These are phyloP conservation scores for Sesamia inferens DNA, from an alignment of 2,888 invertebrate species.

Conservation along the genomic window DNA sequence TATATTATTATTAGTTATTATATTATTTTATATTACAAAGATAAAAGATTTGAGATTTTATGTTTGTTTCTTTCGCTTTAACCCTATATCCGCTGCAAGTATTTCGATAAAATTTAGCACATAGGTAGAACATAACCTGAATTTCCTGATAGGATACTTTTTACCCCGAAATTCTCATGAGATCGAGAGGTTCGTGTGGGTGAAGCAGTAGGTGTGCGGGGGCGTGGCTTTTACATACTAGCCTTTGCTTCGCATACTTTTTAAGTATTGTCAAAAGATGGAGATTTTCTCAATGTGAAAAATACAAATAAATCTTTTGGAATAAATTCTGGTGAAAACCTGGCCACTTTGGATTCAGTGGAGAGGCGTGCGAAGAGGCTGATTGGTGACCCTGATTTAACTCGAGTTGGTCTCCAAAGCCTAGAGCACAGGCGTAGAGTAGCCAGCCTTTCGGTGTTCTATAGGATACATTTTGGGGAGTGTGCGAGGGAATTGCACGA, in stretches of 20 bases:
- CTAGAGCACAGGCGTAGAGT: too few species aligned
- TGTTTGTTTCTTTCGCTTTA: not conserved
- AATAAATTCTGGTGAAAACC: not conserved
- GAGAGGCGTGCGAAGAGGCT: too few species aligned
- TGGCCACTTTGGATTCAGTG: too few species aligned
- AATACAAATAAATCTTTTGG: not conserved
- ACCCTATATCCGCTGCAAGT: not conserved
- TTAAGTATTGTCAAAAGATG: not conserved
- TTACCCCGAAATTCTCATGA: not conserved
- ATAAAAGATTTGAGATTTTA: not conserved
- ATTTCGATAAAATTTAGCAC: not conserved
- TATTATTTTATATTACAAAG: too few species aligned
- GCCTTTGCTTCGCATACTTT: not conserved
- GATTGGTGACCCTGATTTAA: too few species aligned
- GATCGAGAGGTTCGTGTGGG: not conserved
- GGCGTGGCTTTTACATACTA: too few species aligned
- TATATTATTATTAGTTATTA: too few species aligned
- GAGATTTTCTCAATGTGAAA: not conserved
- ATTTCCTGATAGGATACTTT: not conserved
- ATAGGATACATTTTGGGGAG: too few species aligned
- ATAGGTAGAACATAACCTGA: not conserved
- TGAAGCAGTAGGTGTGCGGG: too few species aligned
- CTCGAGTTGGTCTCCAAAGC: too few species aligned
- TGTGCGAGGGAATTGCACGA: too few species aligned
- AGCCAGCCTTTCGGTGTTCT: too few species aligned